Conservation (phyloP, 1,140 invertebrate genomes). For the Leptoteleia sp. region DNA sequence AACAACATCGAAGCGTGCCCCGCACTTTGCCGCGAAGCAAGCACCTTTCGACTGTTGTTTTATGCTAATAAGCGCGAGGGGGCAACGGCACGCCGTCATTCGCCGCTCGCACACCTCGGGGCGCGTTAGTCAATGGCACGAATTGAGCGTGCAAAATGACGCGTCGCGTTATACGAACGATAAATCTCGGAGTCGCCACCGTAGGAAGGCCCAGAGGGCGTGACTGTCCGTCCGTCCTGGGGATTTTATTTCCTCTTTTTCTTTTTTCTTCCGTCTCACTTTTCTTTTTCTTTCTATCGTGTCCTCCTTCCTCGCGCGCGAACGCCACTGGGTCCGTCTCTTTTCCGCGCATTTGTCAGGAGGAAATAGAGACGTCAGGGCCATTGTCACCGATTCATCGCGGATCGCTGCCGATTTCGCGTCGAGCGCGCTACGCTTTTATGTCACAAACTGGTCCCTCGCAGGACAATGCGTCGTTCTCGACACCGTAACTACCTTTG, state of each 20-base stretch:
- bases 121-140: slow-evolving; percentile 63
- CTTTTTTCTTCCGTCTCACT: no score
- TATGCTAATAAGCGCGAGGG: slow-evolving; percentile 54
- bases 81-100: slow-evolving; percentile 18
- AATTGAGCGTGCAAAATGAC: slow-evolving; percentile 79
- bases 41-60: slow-evolving; percentile 44
- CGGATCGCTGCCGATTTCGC: slow-evolving; percentile 73
- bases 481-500: background rate
- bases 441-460: slow-evolving; percentile 1
- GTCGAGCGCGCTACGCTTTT: slow-evolving; percentile 58
- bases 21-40: slow-evolving; percentile 19
- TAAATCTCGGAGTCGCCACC: slow-evolving; percentile 70
- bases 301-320: slow-evolving; percentile 14
- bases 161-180: slow-evolving; percentile 73
- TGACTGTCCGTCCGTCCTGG: slow-evolving; percentile 60
- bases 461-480: slow-evolving; percentile 13
- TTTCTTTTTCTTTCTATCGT: no score
- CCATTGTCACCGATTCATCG: slow-evolving; percentile 76
- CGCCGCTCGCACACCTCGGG: slow-evolving; percentile 31
- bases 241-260: no score
- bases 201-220: slow-evolving; percentile 66
- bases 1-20: no score
- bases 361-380: slow-evolving; percentile 76
- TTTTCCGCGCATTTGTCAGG: slow-evolving; percentile 39
- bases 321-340: slow-evolving; percentile 19